Conservation (phyloP, 2,888 invertebrate species). For the Sinelater perroti region DNA sequence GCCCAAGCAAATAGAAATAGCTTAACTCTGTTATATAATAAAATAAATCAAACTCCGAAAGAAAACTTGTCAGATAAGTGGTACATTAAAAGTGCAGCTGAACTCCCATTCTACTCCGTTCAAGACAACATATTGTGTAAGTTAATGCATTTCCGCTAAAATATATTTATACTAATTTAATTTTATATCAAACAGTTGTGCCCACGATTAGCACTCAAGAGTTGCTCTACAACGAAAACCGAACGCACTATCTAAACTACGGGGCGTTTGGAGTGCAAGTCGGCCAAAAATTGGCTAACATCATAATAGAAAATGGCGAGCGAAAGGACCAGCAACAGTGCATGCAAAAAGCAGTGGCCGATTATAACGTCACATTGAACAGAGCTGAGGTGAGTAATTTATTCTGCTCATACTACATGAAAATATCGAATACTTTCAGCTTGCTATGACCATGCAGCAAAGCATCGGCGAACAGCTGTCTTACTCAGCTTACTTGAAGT, state of each 20-base stretch:
- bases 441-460: not conserved
- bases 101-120: conserved; percentile 4
- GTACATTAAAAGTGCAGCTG: conserved; percentile 1
- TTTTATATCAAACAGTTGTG: no score
- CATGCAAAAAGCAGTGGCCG: not conserved
- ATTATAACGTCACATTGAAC: not conserved
- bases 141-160: not conserved
- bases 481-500: conserved; percentile 79
- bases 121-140: conserved; percentile 13
- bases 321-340: no score
- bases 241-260: conserved; percentile 71
- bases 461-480: conserved; percentile 70
- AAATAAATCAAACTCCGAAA: not conserved
- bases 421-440: no score
- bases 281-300: not conserved
- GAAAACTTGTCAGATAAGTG: conserved; percentile 15
- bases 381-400: not conserved
- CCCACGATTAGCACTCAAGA: no score
- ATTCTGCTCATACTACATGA: no score
- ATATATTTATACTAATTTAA: not conserved
- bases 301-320: not conserved
- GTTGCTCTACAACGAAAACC: conserved; percentile 83
- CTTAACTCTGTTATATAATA: not conserved
- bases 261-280: not conserved
- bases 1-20: conserved; percentile 20